Conservation (phyloP, 2,797 vertebrate species). For the Lepilemur septentrionalis region DNA sequence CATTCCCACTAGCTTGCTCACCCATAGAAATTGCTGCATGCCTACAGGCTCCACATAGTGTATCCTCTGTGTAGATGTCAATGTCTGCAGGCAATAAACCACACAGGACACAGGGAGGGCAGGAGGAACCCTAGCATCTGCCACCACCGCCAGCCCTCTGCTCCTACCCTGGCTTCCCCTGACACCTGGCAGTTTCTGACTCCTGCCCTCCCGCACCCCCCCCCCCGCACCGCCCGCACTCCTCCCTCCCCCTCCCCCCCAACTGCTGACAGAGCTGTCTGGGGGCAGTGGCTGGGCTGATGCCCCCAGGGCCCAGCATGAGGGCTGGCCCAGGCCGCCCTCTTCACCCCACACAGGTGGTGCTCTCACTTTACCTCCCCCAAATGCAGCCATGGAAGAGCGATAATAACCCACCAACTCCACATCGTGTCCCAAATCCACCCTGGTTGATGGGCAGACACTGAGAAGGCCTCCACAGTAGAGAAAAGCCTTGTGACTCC, state of each 20-base stretch:
- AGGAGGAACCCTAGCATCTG: not conserved
- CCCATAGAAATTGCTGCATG: not conserved
- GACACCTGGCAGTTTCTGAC: not conserved
- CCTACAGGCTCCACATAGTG: not conserved
- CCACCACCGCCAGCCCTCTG: not conserved
- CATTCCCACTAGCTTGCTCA: not conserved
- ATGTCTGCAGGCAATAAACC: fast-evolving
- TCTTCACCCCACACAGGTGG: too few relatives aligned
- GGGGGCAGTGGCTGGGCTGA: too few relatives aligned
- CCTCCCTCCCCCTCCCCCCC: too few relatives aligned
- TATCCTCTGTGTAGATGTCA: fast-evolving
- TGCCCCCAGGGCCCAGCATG: too few relatives aligned
- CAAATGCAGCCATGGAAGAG: not conserved
- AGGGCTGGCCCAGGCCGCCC: too few relatives aligned
- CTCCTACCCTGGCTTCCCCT: too few relatives aligned
- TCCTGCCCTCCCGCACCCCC: not conserved
- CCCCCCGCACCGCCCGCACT: too few relatives aligned
- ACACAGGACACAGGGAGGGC: not conserved
- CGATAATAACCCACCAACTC: not conserved
- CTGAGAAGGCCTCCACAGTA: not conserved
- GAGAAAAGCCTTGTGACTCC: not conserved
- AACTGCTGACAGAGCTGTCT: not conserved
- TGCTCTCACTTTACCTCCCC: not conserved
- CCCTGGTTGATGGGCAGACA: not conserved
- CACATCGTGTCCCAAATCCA: not conserved